These are phyloP conservation scores for Boloria selene DNA, from an alignment of 2,888 invertebrate species.

Conservation along the genomic window DNA sequence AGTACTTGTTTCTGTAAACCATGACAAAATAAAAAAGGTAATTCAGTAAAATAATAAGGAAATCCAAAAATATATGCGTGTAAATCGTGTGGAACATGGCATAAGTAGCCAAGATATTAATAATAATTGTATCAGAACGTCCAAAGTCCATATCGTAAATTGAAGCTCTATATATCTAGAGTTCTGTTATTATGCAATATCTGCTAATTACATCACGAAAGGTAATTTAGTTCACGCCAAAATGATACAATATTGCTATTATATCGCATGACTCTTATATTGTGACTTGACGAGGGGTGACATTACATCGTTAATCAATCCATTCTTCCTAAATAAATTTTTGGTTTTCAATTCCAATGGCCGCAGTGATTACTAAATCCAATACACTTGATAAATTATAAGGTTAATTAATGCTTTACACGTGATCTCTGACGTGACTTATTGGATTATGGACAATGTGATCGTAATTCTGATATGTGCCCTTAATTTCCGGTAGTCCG, in stretches of 20 bases:
- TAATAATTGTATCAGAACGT: no score
- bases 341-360: constrained; percentile 76
- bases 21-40: no score
- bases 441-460: constrained; percentile 47
- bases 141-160: background rate
- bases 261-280: constrained; percentile 75
- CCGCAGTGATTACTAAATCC: constrained; percentile 66
- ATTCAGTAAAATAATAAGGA: no score
- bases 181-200: constrained; percentile 51
- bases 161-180: constrained; percentile 23
- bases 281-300: constrained; percentile 70
- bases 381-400: constrained; percentile 69
- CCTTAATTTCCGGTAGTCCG: constrained; percentile 52
- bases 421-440: constrained; percentile 43
- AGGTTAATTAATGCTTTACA: constrained; percentile 57
- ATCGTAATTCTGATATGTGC: constrained; percentile 55
- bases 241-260: constrained; percentile 75
- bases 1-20: no score
- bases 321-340: constrained; percentile 69
- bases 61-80: no score
- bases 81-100: no score
- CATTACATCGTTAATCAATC: constrained; percentile 77
- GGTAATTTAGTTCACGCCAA: constrained; percentile 71
- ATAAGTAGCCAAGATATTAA: no score
- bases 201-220: constrained; percentile 65